A percentile compares a stretch with the other conserved stretches of the same genome.
These are phyloP conservation scores for Acestrorhynchus altus DNA, from an alignment of 2,797 vertebrate genomes.

Conservation along the genomic window DNA sequence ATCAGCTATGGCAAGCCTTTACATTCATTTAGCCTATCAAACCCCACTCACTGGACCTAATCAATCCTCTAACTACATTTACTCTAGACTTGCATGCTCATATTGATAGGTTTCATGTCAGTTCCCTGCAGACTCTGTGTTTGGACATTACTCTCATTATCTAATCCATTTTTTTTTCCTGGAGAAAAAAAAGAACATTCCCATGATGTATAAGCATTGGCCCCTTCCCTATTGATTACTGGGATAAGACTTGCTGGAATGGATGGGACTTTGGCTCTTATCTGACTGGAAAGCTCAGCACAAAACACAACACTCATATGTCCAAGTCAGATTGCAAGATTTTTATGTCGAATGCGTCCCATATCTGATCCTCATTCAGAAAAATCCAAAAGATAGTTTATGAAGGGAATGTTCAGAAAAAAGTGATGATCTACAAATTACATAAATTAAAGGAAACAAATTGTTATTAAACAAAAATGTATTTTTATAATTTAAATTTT, in stretches of 20 bases:
- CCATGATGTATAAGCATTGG: slow-evolving; percentile 45
- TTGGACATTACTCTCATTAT: slow-evolving; percentile 35
- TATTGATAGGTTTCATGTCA: slow-evolving; percentile 45
- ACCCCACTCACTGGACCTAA: slow-evolving; percentile 30
- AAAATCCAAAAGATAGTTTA: neutral
- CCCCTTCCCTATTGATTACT: slow-evolving; percentile 59
- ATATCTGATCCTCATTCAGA: neutral
- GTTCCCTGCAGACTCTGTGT: slow-evolving; percentile 26
- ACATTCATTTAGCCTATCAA: slow-evolving; percentile 6
- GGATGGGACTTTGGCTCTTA: slow-evolving; percentile 42
- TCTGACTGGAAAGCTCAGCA: slow-evolving; percentile 47
- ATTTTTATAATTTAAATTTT: too few relatives aligned
- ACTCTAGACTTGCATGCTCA: slow-evolving; percentile 15
- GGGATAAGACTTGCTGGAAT: slow-evolving; percentile 36
- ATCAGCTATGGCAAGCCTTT: neutral
- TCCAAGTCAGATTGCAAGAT: neutral
- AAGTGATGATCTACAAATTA: neutral
- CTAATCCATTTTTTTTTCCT: slow-evolving; percentile 42
- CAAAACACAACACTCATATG: slow-evolving; percentile 31
- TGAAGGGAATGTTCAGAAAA: neutral
- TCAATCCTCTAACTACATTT: slow-evolving; percentile 40
- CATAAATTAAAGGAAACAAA: neutral
- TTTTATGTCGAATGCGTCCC: slow-evolving; percentile 25
- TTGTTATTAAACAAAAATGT: neutral
- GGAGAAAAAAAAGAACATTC: slow-evolving; percentile 43